Conservation (phyloP, 2,113 vertebrate species). For the Rhegmatorhina hoffmannsi region DNA sequence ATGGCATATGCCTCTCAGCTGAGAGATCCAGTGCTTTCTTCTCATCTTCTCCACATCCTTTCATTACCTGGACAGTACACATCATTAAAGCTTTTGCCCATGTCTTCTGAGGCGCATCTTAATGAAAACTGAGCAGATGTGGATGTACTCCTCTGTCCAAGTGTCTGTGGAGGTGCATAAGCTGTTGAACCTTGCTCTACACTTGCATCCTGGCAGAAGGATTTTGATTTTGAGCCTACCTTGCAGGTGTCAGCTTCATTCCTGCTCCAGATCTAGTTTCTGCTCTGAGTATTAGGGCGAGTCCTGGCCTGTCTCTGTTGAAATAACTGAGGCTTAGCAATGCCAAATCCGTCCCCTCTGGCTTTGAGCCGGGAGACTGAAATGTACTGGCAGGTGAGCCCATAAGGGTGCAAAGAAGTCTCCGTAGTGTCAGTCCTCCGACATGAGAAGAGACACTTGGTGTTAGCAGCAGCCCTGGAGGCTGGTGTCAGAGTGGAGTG, state of each 20-base stretch:
- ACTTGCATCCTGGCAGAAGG: background rate
- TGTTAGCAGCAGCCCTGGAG: background rate
- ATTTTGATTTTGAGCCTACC: background rate
- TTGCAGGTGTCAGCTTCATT: background rate
- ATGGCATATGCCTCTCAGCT: background rate
- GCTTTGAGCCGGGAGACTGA: background rate
- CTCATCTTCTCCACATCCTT: background rate
- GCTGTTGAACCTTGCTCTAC: background rate
- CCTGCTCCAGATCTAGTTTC: background rate
- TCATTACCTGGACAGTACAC: background rate
- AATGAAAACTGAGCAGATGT: background rate
- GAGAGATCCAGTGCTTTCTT: background rate
- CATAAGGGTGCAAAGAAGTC: background rate
- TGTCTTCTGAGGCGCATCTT: background rate
- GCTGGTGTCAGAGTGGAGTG: background rate
- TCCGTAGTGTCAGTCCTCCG: background rate
- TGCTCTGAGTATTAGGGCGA: background rate
- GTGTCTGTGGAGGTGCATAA: background rate
- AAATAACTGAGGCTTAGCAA: constrained; percentile 6
- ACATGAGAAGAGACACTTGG: background rate
- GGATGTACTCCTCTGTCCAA: background rate
- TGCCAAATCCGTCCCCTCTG: background rate
- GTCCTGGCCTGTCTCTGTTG: background rate
- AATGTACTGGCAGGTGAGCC: background rate
- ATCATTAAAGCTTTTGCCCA: background rate